phyloP scores from a whole-genome alignment of 2,797 vertebrate species.

The Vireo griseus region DNA sequence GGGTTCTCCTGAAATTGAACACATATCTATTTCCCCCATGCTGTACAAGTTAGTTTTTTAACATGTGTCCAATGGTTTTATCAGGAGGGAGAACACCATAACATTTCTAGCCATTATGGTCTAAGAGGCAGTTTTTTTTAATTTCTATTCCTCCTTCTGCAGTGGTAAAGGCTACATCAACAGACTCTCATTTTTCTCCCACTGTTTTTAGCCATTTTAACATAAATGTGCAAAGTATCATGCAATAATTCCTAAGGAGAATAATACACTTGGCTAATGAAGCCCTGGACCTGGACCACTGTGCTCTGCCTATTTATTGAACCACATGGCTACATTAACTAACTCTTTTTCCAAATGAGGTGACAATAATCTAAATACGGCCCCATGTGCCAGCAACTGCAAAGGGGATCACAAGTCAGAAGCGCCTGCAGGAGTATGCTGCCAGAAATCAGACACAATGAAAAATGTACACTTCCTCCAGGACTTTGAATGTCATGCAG shows the following conservation, averaged over 20 bases:
- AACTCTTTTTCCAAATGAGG: not conserved
- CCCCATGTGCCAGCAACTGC: not conserved
- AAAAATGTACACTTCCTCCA: rapidly evolving
- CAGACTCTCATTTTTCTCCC: not conserved
- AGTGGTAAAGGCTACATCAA: not conserved
- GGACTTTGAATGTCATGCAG: not conserved
- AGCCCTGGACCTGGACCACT: not conserved
- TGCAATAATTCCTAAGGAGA: not conserved
- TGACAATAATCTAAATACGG: not conserved
- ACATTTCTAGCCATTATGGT: not conserved
- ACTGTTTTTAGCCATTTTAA: not conserved
- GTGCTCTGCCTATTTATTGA: not conserved
- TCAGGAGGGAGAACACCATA: not conserved
- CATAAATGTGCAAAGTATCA: not conserved
- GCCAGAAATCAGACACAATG: not conserved
- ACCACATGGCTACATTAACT: not conserved
- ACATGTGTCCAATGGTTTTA: not conserved
- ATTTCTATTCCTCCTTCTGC: not conserved
- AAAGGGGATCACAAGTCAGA: not conserved
- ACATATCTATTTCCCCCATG: not conserved
- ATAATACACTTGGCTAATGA: not conserved
- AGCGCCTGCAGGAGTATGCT: not conserved
- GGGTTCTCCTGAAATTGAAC: not conserved
- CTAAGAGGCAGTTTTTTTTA: not conserved
- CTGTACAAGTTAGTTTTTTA: rapidly evolving